phyloP scores from a whole-genome alignment of 2,888 invertebrate species.

The Chymomyza procnemis region DNA sequence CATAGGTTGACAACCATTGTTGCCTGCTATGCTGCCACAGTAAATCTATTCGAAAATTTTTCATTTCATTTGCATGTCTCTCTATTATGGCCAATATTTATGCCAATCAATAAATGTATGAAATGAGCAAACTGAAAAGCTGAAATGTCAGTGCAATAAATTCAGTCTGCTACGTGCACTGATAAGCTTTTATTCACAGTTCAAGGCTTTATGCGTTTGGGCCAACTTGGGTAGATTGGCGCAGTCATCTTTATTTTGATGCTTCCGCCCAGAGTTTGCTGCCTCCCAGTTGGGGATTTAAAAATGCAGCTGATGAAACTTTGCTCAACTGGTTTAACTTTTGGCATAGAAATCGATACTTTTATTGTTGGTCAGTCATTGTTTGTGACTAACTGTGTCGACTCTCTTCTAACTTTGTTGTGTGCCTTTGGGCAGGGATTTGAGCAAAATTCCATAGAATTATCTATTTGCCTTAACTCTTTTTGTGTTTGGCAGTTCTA shows the following conservation, averaged over 20 bases:
- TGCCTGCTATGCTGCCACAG: no score
- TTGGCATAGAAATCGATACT: constrained; percentile 4
- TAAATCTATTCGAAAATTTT: no score
- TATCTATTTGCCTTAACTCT: background rate
- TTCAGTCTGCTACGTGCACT: background rate
- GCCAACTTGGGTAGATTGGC: background rate
- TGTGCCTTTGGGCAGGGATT: background rate
- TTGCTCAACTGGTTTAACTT: background rate
- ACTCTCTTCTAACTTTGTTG: background rate
- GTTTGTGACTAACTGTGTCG: background rate
- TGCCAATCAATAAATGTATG: constrained; percentile 1
- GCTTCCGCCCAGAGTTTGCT: background rate
- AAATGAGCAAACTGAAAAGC: background rate
- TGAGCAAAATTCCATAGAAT: background rate
- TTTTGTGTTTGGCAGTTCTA: background rate
- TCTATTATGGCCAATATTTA: background rate
- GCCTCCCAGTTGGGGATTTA: background rate
- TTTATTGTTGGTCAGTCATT: background rate
- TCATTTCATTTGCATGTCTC: background rate
- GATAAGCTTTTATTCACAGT: background rate
- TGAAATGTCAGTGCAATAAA: background rate
- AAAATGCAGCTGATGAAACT: background rate
- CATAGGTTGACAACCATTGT: no score
- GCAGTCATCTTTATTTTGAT: background rate
- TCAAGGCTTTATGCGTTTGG: background rate